Base-by-base conservation (phyloP, 2,797 vertebrate genomes). In the Hippoglossus hippoglossus region DNA sequence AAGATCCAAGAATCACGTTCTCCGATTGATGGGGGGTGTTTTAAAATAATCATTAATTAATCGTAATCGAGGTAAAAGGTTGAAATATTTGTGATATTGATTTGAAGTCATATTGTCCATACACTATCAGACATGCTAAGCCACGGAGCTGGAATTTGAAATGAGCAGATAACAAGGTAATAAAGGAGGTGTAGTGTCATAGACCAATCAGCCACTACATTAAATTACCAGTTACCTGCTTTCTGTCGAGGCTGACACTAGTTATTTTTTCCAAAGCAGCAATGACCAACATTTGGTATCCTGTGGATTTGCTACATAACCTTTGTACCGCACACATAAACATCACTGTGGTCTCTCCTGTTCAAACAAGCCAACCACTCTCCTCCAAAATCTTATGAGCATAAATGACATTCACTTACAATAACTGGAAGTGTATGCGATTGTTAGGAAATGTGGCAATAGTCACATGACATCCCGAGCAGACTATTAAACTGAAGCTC, bases 401-500 rank as follows among this genome's bases (percentile, higher is more conserved):
- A 5, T 19, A 31, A 68, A 62, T 57, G 34, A 31, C 21, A 47
- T 15, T 18, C 12, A 55, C 0, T 76, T 75, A 60, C 66, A 51
- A 44, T 78, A 51, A 80, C 6, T 80, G 67, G 57, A 67, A 69
- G 36, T 56, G 8, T 49, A 13, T 36, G n/a, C 13, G 39, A 57
- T 55, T 19, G 16, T 47, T 25, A 61, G 9, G 50, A 28, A 70
- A 6, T 46, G 26, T 64, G 49, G 2, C 51, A 13, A 15, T 12
- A 50, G 66, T 81, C 72, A 80, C 67, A 81, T 85, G 80, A 67
- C 52, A 80, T 71, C 56, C 63, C 59, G 53, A 49, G 16, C 49
- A 69, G 39, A 67, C 41, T 18, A 3, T 49, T 39, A 66, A 90
- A 84, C 26, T 81, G 70, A 89, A 90, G 87, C 41, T 73, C 15